phyloP scores from a whole-genome alignment of 2,113 vertebrate species.

The Callaeas wilsoni region DNA sequence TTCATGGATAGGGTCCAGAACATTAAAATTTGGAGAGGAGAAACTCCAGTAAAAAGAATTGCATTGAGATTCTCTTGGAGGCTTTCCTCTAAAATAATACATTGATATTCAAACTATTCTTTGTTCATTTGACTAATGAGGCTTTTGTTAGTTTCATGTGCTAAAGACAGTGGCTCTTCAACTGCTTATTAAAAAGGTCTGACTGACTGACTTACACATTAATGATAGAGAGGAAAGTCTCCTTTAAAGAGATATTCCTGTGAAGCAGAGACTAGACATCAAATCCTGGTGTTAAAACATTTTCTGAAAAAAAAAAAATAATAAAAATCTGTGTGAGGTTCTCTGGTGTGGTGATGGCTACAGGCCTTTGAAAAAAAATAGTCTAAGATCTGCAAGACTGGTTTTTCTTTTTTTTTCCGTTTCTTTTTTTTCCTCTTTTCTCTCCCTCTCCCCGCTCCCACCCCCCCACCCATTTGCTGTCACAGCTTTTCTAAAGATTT shows the following conservation, averaged over 20 bases:
- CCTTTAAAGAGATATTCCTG: constrained; percentile 42
- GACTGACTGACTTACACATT: constrained; percentile 35
- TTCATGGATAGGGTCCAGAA: not conserved
- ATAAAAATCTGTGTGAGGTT: not conserved
- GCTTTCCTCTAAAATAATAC: constrained; percentile 33
- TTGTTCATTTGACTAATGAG: constrained; percentile 54
- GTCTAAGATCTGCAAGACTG: constrained; percentile 3
- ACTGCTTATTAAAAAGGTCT: constrained; percentile 59
- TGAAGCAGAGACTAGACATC: constrained; percentile 35
- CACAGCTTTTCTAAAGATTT: constrained; percentile 7
- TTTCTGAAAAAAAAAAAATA: constrained; percentile 10
- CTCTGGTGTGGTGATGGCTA: not conserved
- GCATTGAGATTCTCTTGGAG: constrained; percentile 36
- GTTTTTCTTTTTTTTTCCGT: not conserved
- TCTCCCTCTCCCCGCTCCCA: rapidly evolving
- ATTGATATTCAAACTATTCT: constrained; percentile 52
- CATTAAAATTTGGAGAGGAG: constrained; percentile 19
- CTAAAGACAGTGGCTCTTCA: constrained; percentile 52
- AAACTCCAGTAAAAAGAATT: not conserved
- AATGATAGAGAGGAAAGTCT: constrained; percentile 28
- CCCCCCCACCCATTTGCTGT: not conserved
- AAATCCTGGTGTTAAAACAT: constrained; percentile 45
- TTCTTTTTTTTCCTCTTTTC: rapidly evolving
- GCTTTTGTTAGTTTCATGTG: constrained; percentile 60
- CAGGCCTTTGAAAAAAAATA: constrained; percentile 2